Base-by-base conservation (phyloP, 2,888 invertebrate genomes). In the Oscheius sp. region DNA sequence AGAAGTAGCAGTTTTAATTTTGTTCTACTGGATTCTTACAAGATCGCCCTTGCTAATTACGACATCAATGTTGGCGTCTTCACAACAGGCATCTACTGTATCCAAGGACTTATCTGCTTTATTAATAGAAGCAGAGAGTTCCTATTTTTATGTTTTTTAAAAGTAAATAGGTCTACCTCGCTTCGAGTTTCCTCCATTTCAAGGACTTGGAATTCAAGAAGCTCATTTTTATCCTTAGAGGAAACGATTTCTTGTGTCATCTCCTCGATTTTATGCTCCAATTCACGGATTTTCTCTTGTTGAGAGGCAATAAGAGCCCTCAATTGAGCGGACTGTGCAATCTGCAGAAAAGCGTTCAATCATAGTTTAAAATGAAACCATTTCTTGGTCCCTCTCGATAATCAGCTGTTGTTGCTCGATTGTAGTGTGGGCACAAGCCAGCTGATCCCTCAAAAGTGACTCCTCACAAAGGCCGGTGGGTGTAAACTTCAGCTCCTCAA, bases 151-250 rank as follows among this genome's bases (percentile, higher is more conserved):
- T 10, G 12, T 25, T 20, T 5, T 48, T 48, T 42, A 42, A 17
- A 42, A 12, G 12, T n/a, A 42, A 3, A n/a, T n/a, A 48, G 3
- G 12, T 17, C 8, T 31, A 65, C 64, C 29, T 65, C 65, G 25
- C 53, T 31, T 1, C 50, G 39, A 55, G 64, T 73, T 46, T 75
- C 65, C 48, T 75, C 71, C 76, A 82, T 70, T 65, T 83, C 83
- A 39, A 82, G 70, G 27, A 81, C 70, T 72, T 85, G 85, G 64
- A 85, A 85, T 66, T 85, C 85, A 42, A 86, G 76, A 17, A 86
- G 73, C 45, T 85, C 85, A 67, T 82, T 82, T 58, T 76, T 71
- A 29, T 84, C 81, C 27, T 72, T 74, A 27, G 73, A 71, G 3
- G 73, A 66, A 1, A 66, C 73, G 23, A 75, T 64, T 57, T 71